Conservation (phyloP, 2,113 vertebrate species). For the Cyprinus carpio region DNA sequence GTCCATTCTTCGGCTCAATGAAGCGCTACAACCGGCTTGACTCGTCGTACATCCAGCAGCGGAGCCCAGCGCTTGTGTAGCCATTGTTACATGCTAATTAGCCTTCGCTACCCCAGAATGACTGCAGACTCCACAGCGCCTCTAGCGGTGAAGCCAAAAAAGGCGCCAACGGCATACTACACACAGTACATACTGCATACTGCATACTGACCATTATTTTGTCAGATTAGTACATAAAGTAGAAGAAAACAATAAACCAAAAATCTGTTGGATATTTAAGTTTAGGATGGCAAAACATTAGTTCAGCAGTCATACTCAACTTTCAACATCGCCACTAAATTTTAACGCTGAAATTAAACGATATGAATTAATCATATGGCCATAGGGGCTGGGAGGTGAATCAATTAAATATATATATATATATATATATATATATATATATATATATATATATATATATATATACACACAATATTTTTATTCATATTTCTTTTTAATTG, state of each 20-base stretch:
- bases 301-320: neutral
- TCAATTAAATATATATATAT: no score
- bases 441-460: no score
- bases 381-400: no score
- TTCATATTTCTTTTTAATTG: no score
- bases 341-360: neutral
- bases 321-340: neutral
- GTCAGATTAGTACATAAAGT: neutral
- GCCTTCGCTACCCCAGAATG: slow-evolving; percentile 11
- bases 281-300: neutral
- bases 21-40: slow-evolving; percentile 55
- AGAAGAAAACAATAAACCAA: neutral
- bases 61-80: slow-evolving; percentile 69
- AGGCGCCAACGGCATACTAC: slow-evolving; percentile 23
- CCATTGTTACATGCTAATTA: slow-evolving; percentile 61
- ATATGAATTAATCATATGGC: no score
- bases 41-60: slow-evolving; percentile 62
- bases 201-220: neutral
- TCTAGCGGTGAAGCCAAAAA: slow-evolving; percentile 6
- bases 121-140: slow-evolving; percentile 7
- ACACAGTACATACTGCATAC: neutral
- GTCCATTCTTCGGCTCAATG: slow-evolving; percentile 80
- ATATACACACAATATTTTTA: no score
- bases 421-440: no score
- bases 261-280: neutral